Evolutionary conservation across 2,113 vertebrate genomes (phyloP), one percentile per base, ranked within the genome.

Genomic region (Hucho hucho): DNA sequence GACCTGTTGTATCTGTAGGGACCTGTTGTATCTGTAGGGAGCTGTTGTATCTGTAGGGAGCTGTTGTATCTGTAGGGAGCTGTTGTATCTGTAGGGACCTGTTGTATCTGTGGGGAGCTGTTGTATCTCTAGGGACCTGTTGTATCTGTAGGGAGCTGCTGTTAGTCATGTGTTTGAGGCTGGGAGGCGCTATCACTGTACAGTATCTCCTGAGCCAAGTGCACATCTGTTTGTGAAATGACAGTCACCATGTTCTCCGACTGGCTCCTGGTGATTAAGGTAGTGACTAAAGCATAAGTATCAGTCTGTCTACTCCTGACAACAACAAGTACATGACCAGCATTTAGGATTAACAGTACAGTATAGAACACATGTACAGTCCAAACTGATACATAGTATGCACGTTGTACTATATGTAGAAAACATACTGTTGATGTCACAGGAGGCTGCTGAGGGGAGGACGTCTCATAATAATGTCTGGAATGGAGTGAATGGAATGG

Each of bases 141-240:
- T 37, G 32, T 37, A 37, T 37, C 32, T 37, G 32, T 37, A 37
- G 32, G 29, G 32, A 7, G 1, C 32, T 37, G 32, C 5, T 56
- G 16, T 56, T 56, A 16, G 53, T 16, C 12, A 2, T 69, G 26
- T 28, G 4, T n/a, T 24, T 56, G 13, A 56, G 16, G 53, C 53
- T 63, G 7, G 37, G 37, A 37, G 6, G 1, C 7, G 9, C 37
- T 37, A 37, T 7, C 37, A 37, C 0, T 37, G 7, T 11, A 11
- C 37, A 43, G 7, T 43, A 43, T 43, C 69, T 53, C 43, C 37
- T 73, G 13, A 16, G 61, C 16, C 12, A 7, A 67, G 66, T 0
- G 71, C 76, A 85, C 84, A 83, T 80, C 85, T 85, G 85, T 79
- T 83, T 74, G 75, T 58, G 78, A 72, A 25, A 16, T n/a, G 73